phyloP scores from a whole-genome alignment of 2,797 vertebrate species.

The Gila robusta region DNA sequence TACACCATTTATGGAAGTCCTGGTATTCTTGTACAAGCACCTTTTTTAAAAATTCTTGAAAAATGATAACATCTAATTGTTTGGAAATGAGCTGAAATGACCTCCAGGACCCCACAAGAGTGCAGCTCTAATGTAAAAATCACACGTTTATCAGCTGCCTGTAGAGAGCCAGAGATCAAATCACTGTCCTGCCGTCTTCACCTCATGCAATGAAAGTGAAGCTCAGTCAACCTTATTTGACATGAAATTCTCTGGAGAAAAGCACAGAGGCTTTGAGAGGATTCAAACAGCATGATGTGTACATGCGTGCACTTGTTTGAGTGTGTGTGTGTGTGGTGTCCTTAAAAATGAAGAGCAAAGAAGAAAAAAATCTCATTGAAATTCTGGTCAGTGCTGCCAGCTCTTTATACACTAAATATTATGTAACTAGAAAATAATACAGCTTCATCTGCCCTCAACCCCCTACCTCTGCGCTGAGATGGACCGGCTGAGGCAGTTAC shows the following conservation, averaged over 20 bases:
- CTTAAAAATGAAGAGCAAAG: conserved; percentile 40
- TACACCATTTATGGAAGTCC: neutral
- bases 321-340: conserved; percentile 4
- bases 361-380: conserved; percentile 32
- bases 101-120: neutral
- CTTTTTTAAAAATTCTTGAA: neutral
- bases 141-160: conserved; percentile 5
- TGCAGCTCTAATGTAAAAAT: conserved; percentile 14
- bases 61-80: neutral
- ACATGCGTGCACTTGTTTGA: neutral
- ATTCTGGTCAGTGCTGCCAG: conserved; percentile 48
- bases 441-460: conserved; percentile 33
- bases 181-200: conserved; percentile 28
- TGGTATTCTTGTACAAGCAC: neutral
- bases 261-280: conserved; percentile 28
- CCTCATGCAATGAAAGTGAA: conserved; percentile 9
- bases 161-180: conserved; percentile 6
- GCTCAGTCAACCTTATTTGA: conserved; percentile 34
- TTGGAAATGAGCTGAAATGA: conserved; percentile 9
- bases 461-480: conserved; percentile 1
- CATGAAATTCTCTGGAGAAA: conserved; percentile 31
- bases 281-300: conserved; percentile 15
- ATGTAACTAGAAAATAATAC: conserved; percentile 56
- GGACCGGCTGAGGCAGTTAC: conserved; percentile 19
- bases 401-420: conserved; percentile 59